Conservation (phyloP, 2,113 vertebrate genomes). For the Eleginops maclovinus region DNA sequence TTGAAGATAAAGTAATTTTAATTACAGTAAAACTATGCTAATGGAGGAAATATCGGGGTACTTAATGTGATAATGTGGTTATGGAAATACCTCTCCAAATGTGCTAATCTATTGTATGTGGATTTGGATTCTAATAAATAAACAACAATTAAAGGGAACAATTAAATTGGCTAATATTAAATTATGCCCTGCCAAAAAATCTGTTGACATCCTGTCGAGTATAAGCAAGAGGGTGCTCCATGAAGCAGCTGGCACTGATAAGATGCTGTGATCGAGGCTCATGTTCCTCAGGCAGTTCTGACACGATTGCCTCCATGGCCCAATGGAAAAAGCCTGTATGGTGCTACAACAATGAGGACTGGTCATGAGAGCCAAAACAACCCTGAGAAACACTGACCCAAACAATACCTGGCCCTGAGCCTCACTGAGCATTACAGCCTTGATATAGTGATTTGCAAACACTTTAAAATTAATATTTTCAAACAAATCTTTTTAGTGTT, state of each 20-base stretch:
- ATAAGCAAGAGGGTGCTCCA: constrained; percentile 36
- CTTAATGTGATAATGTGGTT: constrained; percentile 22
- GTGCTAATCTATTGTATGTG: constrained; percentile 13
- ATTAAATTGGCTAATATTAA: constrained; percentile 42
- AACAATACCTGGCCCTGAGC: constrained; percentile 56
- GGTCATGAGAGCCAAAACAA: constrained; percentile 49
- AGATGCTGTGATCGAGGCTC: constrained; percentile 1
- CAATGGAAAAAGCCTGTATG: constrained; percentile 36
- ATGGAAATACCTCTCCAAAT: constrained; percentile 23
- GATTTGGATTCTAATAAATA: constrained; percentile 39
- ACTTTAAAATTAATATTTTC: too few species aligned
- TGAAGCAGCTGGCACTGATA: constrained; percentile 38
- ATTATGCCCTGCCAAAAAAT: constrained; percentile 26
- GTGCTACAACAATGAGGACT: constrained; percentile 42
- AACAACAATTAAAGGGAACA: constrained; percentile 35
- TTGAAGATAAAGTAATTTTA: constrained; percentile 51
- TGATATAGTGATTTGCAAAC: background rate
- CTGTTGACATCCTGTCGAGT: constrained; percentile 49
- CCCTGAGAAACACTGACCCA: constrained; percentile 24
- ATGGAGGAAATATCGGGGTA: constrained; percentile 28
- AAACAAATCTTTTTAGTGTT: too few species aligned
- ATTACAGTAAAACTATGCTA: constrained; percentile 25
- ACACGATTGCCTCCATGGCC: constrained; percentile 5
- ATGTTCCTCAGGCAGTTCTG: constrained; percentile 13
- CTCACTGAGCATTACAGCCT: constrained; percentile 11